phyloP scores from a whole-genome alignment of 2,888 invertebrate species.

The Trimorus sp. region DNA sequence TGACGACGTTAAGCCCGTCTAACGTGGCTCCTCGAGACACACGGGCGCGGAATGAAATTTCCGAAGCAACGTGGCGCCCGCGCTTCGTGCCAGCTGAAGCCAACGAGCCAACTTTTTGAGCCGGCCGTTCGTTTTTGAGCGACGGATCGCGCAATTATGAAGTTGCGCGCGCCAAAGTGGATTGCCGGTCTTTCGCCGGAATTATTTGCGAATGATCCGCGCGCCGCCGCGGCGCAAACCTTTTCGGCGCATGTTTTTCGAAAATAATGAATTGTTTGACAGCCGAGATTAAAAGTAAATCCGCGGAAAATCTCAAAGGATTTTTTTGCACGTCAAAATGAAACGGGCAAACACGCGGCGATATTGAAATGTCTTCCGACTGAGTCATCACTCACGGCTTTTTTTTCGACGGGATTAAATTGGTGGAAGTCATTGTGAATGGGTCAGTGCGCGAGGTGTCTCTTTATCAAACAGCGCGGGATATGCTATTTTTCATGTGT shows the following conservation, averaged over 20 bases:
- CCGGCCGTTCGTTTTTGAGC: slow-evolving; percentile 1
- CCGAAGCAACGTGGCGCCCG: slow-evolving; percentile 27
- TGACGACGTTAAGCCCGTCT: slow-evolving; percentile 31
- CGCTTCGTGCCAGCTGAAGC: slow-evolving; percentile 31
- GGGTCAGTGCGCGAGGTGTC: no score
- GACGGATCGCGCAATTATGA: no score
- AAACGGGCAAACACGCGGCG: background rate
- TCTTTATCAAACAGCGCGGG: no score
- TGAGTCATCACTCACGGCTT: no score
- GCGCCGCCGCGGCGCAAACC: no score
- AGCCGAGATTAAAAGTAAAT: slow-evolving; percentile 22
- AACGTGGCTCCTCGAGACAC: slow-evolving; percentile 31
- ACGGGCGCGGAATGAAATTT: slow-evolving; percentile 29
- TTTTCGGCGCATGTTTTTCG: background rate
- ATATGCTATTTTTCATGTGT: no score
- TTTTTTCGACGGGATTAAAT: no score
- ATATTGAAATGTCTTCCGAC: background rate
- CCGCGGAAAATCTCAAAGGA: slow-evolving; percentile 15
- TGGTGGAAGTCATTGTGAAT: no score
- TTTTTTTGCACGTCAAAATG: slow-evolving; percentile 1
- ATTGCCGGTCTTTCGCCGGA: background rate
- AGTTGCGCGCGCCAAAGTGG: no score
- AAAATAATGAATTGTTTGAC: slow-evolving; percentile 22
- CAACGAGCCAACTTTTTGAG: slow-evolving; percentile 37
- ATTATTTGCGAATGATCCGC: no score